phyloP scores from a whole-genome alignment of 2,888 invertebrate genomes.

The Unio delphinus region DNA sequence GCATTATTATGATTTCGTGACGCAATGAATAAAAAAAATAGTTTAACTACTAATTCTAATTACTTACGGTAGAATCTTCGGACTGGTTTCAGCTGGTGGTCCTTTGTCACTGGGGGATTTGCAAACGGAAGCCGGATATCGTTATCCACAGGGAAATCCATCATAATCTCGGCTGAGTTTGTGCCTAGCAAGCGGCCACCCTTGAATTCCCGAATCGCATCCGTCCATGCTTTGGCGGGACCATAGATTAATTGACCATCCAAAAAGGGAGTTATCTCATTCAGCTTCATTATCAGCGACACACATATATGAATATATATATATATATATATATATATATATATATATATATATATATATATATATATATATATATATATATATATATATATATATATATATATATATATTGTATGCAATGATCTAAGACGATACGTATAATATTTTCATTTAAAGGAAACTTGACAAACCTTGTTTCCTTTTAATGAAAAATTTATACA shows the following conservation, averaged over 20 bases:
- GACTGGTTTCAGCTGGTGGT: constrained; percentile 73
- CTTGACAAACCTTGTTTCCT: too few species aligned
- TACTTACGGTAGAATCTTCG: constrained; percentile 76
- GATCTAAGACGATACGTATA: too few species aligned
- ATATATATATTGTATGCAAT: too few species aligned
- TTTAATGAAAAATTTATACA: too few species aligned
- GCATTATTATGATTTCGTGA: too few species aligned
- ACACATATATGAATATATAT: constrained; percentile 6
- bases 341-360: too few species aligned
- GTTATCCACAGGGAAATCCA: constrained; percentile 75
- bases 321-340: too few species aligned
- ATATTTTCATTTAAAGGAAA: too few species aligned
- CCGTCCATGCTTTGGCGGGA: constrained; percentile 76
- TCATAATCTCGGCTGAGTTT: constrained; percentile 34
- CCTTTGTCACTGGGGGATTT: constrained; percentile 76
- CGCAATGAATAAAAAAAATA: too few species aligned
- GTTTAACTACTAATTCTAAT: background rate
- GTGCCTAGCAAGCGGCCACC: constrained; percentile 72
- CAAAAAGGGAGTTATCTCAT: constrained; percentile 77
- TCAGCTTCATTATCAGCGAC: constrained; percentile 71
- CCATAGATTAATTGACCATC: constrained; percentile 79
- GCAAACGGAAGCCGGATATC: constrained; percentile 75
- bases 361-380: too few species aligned
- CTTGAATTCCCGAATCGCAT: constrained; percentile 73
- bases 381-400: too few species aligned